Conservation (phyloP, 2,113 vertebrate species). For the Corythaeola cristata region DNA sequence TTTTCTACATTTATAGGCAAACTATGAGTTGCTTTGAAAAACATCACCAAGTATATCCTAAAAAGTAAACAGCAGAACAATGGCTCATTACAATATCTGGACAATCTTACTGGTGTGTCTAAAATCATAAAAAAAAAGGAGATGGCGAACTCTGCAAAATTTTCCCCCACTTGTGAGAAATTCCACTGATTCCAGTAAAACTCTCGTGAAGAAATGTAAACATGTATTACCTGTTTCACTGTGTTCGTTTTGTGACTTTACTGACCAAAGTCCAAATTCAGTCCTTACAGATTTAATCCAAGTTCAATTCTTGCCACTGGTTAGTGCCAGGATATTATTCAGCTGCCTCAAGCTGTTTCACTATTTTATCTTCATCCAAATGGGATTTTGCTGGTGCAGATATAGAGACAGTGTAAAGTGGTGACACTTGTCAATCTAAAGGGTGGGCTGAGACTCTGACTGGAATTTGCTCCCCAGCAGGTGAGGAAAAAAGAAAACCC, state of each 20-base stretch:
- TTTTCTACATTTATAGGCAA: background rate
- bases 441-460: too few species aligned
- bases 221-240: background rate
- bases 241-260: background rate
- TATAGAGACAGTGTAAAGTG: background rate
- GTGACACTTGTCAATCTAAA: background rate
- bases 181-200: background rate
- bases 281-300: background rate
- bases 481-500: background rate
- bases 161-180: background rate
- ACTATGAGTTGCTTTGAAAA: background rate
- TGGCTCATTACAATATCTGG: background rate
- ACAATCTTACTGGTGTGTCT: fast-evolving
- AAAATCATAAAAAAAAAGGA: background rate
- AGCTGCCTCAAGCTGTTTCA: background rate
- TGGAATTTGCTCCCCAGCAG: background rate
- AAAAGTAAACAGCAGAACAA: background rate
- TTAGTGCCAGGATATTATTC: background rate
- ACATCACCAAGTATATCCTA: background rate
- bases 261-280: background rate
- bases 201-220: background rate
- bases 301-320: background rate
- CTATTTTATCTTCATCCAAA: background rate
- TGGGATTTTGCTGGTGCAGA: background rate
- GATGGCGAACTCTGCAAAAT: background rate